phyloP scores from a whole-genome alignment of 2,113 vertebrate species.

The Elaphurus davidianus region DNA sequence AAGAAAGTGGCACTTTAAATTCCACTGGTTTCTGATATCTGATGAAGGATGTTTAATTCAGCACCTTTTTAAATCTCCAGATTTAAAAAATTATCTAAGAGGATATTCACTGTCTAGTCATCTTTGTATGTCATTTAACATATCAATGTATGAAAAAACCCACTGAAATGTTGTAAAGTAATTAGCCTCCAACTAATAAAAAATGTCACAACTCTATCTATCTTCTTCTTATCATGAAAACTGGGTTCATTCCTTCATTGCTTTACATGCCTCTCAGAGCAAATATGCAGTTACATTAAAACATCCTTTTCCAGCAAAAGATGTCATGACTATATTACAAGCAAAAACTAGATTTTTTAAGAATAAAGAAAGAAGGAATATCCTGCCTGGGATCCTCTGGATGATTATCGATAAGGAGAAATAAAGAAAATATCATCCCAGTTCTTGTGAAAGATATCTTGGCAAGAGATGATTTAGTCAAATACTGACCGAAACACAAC shows the following conservation, averaged over 20 bases:
- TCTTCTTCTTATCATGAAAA: background rate
- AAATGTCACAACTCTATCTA: background rate
- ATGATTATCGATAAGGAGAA: background rate
- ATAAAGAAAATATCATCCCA: background rate
- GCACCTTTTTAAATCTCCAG: background rate
- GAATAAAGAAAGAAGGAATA: background rate
- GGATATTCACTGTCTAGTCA: background rate
- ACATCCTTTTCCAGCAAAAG: background rate
- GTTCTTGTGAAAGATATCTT: background rate
- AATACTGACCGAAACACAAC: background rate
- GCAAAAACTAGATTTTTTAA: background rate
- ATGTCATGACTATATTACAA: background rate
- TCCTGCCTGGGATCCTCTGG: background rate
- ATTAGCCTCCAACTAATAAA: too few species aligned
- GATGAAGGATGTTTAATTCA: background rate
- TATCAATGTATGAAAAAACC: too few species aligned
- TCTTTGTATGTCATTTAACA: background rate
- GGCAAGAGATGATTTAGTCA: background rate
- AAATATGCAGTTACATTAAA: background rate
- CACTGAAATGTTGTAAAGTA: too few species aligned
- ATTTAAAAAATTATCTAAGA: background rate
- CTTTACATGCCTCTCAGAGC: background rate
- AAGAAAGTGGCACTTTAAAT: background rate
- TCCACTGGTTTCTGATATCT: background rate
- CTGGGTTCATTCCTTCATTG: background rate